These are phyloP conservation scores for Lumbricus terrestris DNA, from an alignment of 2,888 invertebrate species.

Conservation along the genomic window DNA sequence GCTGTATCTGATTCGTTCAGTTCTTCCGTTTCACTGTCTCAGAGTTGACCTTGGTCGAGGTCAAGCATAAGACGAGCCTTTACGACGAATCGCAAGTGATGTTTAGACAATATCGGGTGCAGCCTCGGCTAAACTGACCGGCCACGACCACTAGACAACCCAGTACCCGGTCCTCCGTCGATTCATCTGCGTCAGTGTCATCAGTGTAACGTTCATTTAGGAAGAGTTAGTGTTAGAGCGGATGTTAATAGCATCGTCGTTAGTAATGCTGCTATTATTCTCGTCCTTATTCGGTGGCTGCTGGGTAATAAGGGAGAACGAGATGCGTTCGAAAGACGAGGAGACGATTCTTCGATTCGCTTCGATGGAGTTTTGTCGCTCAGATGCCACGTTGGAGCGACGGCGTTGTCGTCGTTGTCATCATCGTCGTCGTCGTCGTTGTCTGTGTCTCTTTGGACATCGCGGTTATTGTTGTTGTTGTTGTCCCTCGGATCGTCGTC, in stretches of 20 bases:
- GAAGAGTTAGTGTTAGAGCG: neutral
- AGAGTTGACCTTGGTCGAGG: neutral
- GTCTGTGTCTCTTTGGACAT: no score
- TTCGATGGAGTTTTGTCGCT: conserved; percentile 1
- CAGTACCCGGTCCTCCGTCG: neutral
- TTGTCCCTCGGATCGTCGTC: neutral
- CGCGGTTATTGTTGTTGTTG: neutral
- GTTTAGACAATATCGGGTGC: neutral
- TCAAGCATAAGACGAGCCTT: neutral
- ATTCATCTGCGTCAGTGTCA: neutral
- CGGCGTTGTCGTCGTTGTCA: neutral
- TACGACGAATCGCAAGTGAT: neutral
- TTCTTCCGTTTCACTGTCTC: neutral
- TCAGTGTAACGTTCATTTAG: neutral
- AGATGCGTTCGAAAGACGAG: neutral
- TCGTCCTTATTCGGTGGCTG: neutral
- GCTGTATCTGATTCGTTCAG: neutral
- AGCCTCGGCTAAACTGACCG: neutral
- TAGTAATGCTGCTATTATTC: neutral
- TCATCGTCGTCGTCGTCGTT: neutral
- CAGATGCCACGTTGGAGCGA: neutral
- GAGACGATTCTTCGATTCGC: conserved; percentile 4
- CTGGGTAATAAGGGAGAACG: neutral
- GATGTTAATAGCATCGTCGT: neutral
- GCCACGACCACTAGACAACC: neutral